Percentiles rank a stretch among this genome's conserved stretches.
phyloP scores from a whole-genome alignment of 1,140 invertebrate genomes.

The Bombus pyrosoma region DNA sequence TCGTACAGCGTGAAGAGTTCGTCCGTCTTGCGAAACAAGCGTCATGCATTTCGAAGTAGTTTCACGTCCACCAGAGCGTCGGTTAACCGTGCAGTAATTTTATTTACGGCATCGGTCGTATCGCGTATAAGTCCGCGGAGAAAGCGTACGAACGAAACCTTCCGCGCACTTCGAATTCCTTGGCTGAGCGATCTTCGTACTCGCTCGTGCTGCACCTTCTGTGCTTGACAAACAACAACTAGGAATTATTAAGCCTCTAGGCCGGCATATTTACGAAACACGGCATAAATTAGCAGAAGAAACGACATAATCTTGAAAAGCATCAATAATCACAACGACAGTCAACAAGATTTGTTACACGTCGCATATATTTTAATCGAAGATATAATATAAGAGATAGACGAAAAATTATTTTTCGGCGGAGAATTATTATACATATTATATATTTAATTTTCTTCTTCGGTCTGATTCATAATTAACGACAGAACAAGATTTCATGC shows the following conservation, averaged over 20 bases:
- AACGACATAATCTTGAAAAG: not conserved
- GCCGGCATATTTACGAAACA: not conserved
- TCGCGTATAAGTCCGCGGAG: conserved; percentile 22
- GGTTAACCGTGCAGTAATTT: conserved; percentile 58
- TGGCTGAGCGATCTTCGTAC: not conserved
- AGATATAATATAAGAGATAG: too few species aligned
- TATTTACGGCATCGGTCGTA: conserved; percentile 26
- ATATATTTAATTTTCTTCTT: not conserved
- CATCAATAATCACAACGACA: not conserved
- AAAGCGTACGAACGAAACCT: conserved; percentile 39
- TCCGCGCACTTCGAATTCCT: not conserved
- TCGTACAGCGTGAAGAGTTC: conserved; percentile 53
- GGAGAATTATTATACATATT: not conserved
- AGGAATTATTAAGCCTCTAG: not conserved
- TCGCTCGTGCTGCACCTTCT: too few species aligned
- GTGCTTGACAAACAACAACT: not conserved
- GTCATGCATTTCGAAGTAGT: conserved; percentile 41
- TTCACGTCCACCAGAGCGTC: conserved; percentile 49
- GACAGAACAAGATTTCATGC: not conserved
- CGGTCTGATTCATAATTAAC: too few species aligned
- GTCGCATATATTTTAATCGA: not conserved
- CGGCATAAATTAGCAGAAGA: not conserved
- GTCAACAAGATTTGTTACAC: not conserved
- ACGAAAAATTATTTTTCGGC: not conserved
- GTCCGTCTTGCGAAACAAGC: conserved; percentile 40